Evolutionary conservation across 2,888 invertebrate genomes (phyloP), one percentile per base, ranked within the genome.

Genomic region (Xestobium rufovillosum): DNA sequence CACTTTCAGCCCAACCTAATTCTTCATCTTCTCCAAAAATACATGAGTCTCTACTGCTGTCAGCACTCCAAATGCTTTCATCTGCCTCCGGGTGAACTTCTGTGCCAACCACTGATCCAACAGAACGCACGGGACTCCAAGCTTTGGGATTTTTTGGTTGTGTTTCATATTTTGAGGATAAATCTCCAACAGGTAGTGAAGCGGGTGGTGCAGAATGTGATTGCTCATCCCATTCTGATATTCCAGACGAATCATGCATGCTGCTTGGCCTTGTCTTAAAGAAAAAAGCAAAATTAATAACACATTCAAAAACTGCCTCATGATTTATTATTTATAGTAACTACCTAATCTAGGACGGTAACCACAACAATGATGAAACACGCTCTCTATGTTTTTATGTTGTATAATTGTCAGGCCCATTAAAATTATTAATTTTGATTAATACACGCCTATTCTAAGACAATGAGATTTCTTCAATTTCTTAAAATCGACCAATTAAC

Each of bases 61-160:
- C 86, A n/a, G n/a, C n/a, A 3, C 81, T 75, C 69, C 85, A 86
- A 6, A 85, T 79, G 55, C 83, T 78, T 33, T 84, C 83, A 58
- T 87, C 87, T 45, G 83, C 82, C 58, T 86, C 86, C 2, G 86
- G 85, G 60, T 86, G 84, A n/a, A 82, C 87, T 65, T 88, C 87
- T 54, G 83, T 83, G 2, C 85, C 87, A 2, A 80, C 79, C 31
- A 87, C 81, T 14, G 87, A 87, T 6, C 88, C 88, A 4, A 86
- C 86, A 56, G 86, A 87, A 45, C 85, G 75, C n/a, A 87, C 84
- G 11, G 88, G 88, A 55, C 86, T 87, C 87, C 88, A 87, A 15
- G 86, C 86, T 53, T 84, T 75, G 12, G 84, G 84, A 65, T 85
- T 84, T 52, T 79, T 81, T n/a, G 80, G 65, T 47, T 80, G 80